These are phyloP conservation scores for Esox lucius DNA, from an alignment of 2,797 vertebrate species.

Conservation along the genomic window DNA sequence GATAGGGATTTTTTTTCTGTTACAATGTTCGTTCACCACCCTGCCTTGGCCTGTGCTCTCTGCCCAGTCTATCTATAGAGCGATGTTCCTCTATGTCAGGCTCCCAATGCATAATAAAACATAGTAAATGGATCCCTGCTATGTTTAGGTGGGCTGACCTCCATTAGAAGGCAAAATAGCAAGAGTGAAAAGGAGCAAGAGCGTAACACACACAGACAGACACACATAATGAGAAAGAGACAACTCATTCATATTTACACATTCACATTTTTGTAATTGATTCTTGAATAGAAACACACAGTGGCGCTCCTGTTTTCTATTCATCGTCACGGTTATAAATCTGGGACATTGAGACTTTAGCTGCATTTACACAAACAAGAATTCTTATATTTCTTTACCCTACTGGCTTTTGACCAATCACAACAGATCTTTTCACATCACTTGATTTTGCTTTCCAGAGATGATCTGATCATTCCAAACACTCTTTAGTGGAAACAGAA, in stretches of 20 bases:
- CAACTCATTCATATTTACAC: not conserved
- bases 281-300: not conserved
- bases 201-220: not conserved
- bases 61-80: slow-evolving; percentile 53
- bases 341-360: not conserved
- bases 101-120: slow-evolving; percentile 71
- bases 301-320: not conserved
- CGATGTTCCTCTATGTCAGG: slow-evolving; percentile 60
- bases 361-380: too few species aligned
- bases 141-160: slow-evolving; percentile 65
- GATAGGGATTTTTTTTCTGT: slow-evolving; percentile 15
- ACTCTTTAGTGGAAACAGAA: too few species aligned
- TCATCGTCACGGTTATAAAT: not conserved
- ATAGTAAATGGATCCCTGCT: slow-evolving; percentile 70
- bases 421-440: too few species aligned
- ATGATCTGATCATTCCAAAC: too few species aligned
- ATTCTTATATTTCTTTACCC: too few species aligned
- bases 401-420: too few species aligned
- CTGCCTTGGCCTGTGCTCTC: not conserved
- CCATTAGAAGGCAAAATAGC: slow-evolving; percentile 56
- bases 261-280: not conserved
- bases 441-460: too few species aligned
- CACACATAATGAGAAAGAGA: not conserved
- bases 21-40: slow-evolving; percentile 14
- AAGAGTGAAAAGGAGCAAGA: slow-evolving; percentile 48